Conservation (phyloP, 2,888 invertebrate genomes). For the Campopleginae sp. region DNA sequence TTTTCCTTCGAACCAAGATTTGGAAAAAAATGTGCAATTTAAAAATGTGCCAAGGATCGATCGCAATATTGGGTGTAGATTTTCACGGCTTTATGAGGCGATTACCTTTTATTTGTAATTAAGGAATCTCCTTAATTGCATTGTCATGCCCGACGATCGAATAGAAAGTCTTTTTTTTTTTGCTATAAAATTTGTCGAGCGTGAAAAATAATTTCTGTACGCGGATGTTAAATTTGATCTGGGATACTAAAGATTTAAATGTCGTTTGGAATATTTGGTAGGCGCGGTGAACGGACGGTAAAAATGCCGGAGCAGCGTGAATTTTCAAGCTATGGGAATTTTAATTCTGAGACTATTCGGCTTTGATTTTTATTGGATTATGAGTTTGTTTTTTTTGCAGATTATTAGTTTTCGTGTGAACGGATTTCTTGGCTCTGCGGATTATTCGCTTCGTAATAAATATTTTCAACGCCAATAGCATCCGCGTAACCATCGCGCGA, state of each 20-base stretch:
- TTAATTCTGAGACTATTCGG: background rate
- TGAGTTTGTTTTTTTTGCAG: background rate
- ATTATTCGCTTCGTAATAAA: background rate
- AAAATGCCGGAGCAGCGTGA: background rate
- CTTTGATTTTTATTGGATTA: background rate
- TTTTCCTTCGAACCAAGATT: constrained; percentile 13
- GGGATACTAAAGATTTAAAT: background rate
- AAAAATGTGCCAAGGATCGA: background rate
- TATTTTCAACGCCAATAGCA: constrained; percentile 24
- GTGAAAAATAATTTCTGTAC: background rate
- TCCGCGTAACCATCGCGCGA: background rate
- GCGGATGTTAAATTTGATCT: background rate
- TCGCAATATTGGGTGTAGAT: constrained; percentile 6
- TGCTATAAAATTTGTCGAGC: background rate
- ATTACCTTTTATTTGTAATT: constrained; percentile 1
- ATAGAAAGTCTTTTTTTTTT: constrained; percentile 1
- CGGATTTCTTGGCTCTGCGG: background rate
- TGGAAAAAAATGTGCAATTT: background rate
- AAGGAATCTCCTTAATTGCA: background rate
- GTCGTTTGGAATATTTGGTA: background rate
- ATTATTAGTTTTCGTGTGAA: background rate
- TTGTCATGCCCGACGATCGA: background rate
- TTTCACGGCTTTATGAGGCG: background rate
- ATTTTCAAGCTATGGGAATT: background rate
- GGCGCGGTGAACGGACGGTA: background rate